phyloP scores from a whole-genome alignment of 2,797 vertebrate genomes.

The Labeo calbasu region DNA sequence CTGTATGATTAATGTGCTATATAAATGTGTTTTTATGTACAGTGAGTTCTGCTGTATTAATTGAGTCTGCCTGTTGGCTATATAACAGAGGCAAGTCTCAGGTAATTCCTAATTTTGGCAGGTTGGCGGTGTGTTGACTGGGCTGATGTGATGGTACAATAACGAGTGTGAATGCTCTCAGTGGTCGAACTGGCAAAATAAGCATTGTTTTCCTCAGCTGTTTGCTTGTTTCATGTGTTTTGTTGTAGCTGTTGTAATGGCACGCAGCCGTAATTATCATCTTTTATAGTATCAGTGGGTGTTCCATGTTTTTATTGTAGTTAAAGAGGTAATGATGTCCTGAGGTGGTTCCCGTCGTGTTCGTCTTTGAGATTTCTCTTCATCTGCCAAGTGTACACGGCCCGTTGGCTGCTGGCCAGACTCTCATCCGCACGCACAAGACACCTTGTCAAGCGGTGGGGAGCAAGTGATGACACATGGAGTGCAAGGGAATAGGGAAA shows the following conservation, averaged over 20 bases:
- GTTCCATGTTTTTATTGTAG: conserved; percentile 16
- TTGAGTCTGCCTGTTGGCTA: neutral
- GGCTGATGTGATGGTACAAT: neutral
- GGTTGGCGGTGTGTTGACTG: neutral
- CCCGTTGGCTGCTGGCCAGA: conserved; percentile 20
- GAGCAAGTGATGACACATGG: neutral
- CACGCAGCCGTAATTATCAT: conserved; percentile 6
- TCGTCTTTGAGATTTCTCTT: neutral
- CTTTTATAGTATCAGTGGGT: conserved; percentile 6
- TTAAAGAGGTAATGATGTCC: conserved; percentile 15
- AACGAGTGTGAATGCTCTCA: conserved; percentile 1
- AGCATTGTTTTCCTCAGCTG: conserved; percentile 18
- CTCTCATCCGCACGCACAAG: neutral
- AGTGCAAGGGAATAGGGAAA: neutral
- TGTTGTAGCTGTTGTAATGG: conserved; percentile 14
- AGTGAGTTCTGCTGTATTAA: neutral
- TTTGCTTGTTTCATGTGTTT: neutral
- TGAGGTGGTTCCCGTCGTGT: neutral
- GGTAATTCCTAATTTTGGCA: neutral
- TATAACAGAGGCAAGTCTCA: neutral
- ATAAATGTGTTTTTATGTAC: too few species aligned
- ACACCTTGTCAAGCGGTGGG: neutral
- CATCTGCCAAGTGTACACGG: conserved; percentile 13
- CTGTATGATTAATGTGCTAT: neutral
- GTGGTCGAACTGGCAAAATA: neutral